phyloP scores from a whole-genome alignment of 1,140 invertebrate genomes.

The Caenorhabditis tropicalis region DNA sequence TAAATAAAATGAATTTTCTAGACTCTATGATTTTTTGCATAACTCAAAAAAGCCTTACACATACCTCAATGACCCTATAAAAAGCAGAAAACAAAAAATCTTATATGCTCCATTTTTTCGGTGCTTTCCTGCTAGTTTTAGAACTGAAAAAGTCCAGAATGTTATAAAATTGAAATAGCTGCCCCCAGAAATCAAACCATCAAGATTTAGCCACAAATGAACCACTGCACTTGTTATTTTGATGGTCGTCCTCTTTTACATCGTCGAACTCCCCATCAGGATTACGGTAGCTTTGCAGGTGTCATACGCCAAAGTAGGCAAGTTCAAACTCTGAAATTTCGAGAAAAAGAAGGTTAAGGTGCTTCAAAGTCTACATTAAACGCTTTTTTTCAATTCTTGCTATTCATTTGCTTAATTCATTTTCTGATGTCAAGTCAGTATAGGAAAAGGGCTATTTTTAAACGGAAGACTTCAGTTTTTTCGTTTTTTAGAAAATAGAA shows the following conservation, averaged over 20 bases:
- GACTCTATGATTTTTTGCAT: no score
- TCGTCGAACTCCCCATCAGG: neutral
- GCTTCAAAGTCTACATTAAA: neutral
- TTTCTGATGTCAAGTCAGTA: neutral
- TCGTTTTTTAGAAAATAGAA: no score
- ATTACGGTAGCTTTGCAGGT: neutral
- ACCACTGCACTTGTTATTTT: neutral
- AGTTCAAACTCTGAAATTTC: no score
- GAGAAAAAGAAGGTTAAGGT: neutral
- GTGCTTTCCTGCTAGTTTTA: neutral
- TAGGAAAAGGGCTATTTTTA: neutral
- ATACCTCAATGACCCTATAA: no score
- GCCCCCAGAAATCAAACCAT: no score
- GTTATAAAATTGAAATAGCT: no score
- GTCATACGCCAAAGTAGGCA: neutral
- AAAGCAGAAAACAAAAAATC: neutral
- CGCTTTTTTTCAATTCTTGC: neutral
- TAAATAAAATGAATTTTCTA: neutral
- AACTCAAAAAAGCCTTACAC: no score
- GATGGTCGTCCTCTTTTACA: neutral
- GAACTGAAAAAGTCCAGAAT: neutral
- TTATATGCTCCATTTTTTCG: neutral
- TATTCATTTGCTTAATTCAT: neutral
- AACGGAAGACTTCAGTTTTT: no score
- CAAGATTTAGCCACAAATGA: no score